Evolutionary conservation across 2,888 invertebrate species (phyloP), one percentile per base, ranked within the genome.

Genomic region (Leptinotarsa peninsularis): DNA sequence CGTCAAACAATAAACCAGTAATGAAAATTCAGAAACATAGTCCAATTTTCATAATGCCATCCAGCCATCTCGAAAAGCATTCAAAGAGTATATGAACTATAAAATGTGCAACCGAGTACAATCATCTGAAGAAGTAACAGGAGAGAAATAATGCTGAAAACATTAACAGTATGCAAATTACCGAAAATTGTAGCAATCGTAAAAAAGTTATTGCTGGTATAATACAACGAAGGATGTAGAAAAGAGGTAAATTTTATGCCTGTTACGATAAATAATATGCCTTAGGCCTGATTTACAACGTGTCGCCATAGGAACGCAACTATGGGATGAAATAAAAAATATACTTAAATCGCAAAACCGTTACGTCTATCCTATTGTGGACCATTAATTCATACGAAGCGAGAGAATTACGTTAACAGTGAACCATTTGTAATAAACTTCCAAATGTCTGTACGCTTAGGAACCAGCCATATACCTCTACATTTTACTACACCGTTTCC

Each of bases 101-200:
- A 86, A 85, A 86, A 84, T 80, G 82, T 81, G 83, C 83, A 84
- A 85, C 85, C 83, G 83, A 83, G 82, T 82, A 83, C 84, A 84
- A 82, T 84, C 84, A 83, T 85, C 85, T 85, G 85, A 85, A 43
- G 43, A 43, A 85, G 84, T 84, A 83, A 83, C 84, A 83, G 82
- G 81, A 80, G 81, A 74, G 66, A 72, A 76, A 72, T 75, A 74
- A 67, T 81, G 82, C 76, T 77, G 79, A 78, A 73, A 82, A 81
- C 84, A 84, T 85, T 81, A 81, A 81, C 82, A 83, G 83, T 86
- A 86, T 86, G 85, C 83, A 86, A 86, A 86, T 86, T 82, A 83
- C 81, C 79, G 80, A 84, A 84, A 84, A 85, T 84, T 85, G 84
- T 84, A 82, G 82, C 84, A 84, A 86, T 85, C 84, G 83, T 86